Percentiles rank a stretch among this genome's conserved stretches.
phyloP scores from a whole-genome alignment of 2,113 vertebrate genomes.

The Circaetus cinerascens region DNA sequence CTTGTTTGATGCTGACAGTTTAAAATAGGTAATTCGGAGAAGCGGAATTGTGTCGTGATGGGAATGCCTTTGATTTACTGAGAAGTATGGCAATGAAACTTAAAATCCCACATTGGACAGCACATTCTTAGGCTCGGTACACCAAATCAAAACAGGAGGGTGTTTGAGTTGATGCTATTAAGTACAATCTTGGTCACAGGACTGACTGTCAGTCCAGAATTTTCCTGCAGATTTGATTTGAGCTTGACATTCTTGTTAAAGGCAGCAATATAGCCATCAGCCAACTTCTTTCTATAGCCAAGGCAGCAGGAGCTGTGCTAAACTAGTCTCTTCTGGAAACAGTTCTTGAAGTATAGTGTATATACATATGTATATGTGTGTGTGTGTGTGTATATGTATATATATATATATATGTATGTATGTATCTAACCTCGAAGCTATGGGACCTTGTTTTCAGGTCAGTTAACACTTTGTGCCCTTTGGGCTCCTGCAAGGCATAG shows the following conservation, averaged over 20 bases:
- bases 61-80: background rate
- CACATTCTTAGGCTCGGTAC: background rate
- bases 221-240: background rate
- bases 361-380: rapidly evolving
- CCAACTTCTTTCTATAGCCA: background rate
- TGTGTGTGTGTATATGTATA: background rate
- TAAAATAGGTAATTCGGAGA: background rate
- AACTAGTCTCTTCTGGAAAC: background rate
- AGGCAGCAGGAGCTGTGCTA: background rate
- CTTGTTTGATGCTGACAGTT: background rate
- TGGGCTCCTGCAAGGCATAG: background rate
- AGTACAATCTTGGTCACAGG: background rate
- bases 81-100: background rate
- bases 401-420: rapidly evolving
- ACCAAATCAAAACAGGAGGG: background rate
- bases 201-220: background rate
- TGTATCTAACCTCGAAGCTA: background rate
- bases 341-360: rapidly evolving
- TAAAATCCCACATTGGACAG: background rate
- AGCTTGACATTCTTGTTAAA: background rate
- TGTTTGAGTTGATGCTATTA: background rate
- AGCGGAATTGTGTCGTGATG: background rate
- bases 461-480: background rate
- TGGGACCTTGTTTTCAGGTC: background rate
- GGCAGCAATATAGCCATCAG: background rate